Percentiles rank a stretch among this genome's conserved stretches.
Evolutionary conservation across 1,140 invertebrate species (phyloP).

Genomic region (Scaptodrosophila lebanonensis): DNA sequence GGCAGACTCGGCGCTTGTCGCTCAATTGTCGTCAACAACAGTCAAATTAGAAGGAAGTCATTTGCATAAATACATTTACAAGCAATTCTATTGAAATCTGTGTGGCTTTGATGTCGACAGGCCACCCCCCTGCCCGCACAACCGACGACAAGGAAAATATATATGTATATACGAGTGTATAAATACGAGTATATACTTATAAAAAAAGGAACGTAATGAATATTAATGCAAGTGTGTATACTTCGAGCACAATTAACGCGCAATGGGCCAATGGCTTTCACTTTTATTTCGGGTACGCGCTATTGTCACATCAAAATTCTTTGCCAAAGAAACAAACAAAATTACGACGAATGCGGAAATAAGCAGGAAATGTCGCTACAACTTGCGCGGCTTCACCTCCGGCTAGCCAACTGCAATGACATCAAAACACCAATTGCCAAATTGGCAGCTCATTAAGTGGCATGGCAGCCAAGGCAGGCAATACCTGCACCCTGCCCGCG

Average conservation of each 20-base stretch:
- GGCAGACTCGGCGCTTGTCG: conserved; percentile 16
- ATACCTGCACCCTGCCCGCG: neutral
- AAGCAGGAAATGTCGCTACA: conserved; percentile 29
- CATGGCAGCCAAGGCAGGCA: conserved; percentile 34
- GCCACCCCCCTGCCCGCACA: no score
- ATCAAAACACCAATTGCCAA: conserved; percentile 70
- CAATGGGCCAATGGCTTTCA: conserved; percentile 48
- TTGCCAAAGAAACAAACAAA: conserved; percentile 3
- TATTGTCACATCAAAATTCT: conserved; percentile 10
- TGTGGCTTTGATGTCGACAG: conserved; percentile 47
- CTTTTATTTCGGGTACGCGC: no score
- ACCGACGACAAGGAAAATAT: conserved; percentile 11
- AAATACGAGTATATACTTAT: conserved; percentile 28
- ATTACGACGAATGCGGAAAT: conserved; percentile 41
- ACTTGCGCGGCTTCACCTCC: conserved; percentile 4
- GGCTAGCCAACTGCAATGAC: conserved; percentile 54
- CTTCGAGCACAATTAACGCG: conserved; percentile 55
- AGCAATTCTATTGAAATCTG: conserved; percentile 25
- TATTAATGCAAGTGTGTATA: conserved; percentile 17
- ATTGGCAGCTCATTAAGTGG: conserved; percentile 57
- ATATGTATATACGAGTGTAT: conserved; percentile 16
- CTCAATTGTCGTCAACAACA: conserved; percentile 48
- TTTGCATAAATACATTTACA: conserved; percentile 68
- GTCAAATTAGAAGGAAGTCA: conserved; percentile 46
- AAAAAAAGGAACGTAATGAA: no score